Conservation (phyloP, 2,797 vertebrate species). For the Calcarius lapponicus region DNA sequence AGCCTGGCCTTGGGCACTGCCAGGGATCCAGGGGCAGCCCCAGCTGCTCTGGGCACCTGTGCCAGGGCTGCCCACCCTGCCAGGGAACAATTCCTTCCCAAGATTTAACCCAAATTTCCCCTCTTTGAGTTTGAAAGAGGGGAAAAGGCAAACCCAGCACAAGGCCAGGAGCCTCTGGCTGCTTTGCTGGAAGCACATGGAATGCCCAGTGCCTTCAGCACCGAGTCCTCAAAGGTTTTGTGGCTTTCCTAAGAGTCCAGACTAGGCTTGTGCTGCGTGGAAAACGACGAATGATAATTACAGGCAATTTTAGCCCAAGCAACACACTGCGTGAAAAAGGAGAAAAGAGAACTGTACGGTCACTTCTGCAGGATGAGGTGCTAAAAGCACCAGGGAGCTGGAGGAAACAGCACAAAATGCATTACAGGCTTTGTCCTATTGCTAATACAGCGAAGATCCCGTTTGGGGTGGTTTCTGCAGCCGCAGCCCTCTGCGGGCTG, state of each 20-base stretch:
- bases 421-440: background rate
- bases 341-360: background rate
- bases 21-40: background rate
- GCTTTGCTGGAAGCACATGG: background rate
- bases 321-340: background rate
- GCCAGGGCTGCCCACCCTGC: background rate
- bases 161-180: background rate
- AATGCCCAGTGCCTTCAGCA: background rate
- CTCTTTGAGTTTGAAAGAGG: background rate
- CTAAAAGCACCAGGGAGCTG: background rate
- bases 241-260: background rate
- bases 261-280: too few species aligned
- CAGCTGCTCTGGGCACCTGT: too few species aligned
- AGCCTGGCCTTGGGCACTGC: background rate
- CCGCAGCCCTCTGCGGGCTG: background rate
- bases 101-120: background rate
- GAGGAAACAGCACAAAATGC: background rate
- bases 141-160: background rate
- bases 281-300: background rate
- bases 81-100: background rate
- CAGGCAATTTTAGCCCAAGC: background rate
- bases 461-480: background rate
- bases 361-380: background rate
- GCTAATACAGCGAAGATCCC: too few species aligned
- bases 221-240: background rate